Base-by-base conservation (phyloP, 2,113 vertebrate species). In the Chlorocebus sabaeus region DNA sequence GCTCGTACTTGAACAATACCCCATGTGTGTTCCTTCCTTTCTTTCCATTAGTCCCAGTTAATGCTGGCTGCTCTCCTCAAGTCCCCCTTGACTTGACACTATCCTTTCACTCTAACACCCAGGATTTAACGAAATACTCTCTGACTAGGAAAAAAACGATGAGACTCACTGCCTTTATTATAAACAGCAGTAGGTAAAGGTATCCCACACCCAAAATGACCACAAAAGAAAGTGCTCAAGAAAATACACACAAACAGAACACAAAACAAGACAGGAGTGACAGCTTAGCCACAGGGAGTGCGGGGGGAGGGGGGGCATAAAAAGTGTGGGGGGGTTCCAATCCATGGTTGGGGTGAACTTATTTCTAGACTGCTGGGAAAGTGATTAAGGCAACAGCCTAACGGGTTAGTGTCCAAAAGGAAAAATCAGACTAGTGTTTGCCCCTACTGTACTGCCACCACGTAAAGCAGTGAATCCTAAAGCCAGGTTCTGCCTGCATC, bases 351-450 rank as follows among this genome's bases (percentile, higher is more conserved):
- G 32, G 55, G 12, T 72, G 9, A 67, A 83, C 82, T 93, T 76
- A 81, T 87, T 85, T 80, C n/a, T 20, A 96, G 27, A 32, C 38
- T 93, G 23, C 85, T 70, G 18, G 18, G 38, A 89, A 92, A 93
- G 20, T 14, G 35, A 48, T 45, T 10, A 11, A 67, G 82, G 9
- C n/a, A 3, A 27, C 38, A 22, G 10, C 78, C 55, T 82, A 57
- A 57, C 7, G 4, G 73, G 57, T 59, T 68, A 52, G 38, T 59
- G 9, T 80, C 2, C 18, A 86, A 20, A 40, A 85, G 64, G 27
- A 13, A 89, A 79, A 40, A 7, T 55, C 30, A 90, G 38, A 59
- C 16, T n/a, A 30, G 14, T 38, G 22, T 59, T 72, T 67, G 70
- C 50, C 12, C 67, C 30, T 78, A 40, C 17, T 40, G 27, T 78